Conservation (phyloP, 37 sponge, comb jelly and placozoan genomes). For the Spongia lamella region DNA sequence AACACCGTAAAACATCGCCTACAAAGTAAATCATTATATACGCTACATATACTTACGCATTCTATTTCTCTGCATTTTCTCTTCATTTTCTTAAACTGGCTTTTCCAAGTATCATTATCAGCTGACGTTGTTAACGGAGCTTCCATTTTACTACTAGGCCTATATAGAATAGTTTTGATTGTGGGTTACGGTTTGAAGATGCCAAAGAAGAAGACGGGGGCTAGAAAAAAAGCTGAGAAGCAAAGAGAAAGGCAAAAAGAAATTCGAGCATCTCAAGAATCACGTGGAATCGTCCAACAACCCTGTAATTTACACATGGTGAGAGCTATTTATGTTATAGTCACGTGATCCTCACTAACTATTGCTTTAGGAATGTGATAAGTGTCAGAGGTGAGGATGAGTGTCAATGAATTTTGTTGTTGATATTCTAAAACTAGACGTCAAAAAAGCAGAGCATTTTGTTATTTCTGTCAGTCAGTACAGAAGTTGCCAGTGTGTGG, state of each 20-base stretch:
- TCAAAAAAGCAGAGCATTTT: slow-evolving; percentile 97
- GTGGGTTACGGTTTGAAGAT: slow-evolving; percentile 32
- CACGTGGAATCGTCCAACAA: slow-evolving; percentile 45
- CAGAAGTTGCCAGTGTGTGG: slow-evolving; percentile 91
- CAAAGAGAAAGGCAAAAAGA: slow-evolving; percentile 82
- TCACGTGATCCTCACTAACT: background rate
- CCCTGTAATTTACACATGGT: slow-evolving; percentile 84
- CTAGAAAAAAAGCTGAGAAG: slow-evolving; percentile 94
- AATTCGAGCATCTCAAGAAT: slow-evolving; percentile 60
- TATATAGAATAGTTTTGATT: background rate
- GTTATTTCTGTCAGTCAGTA: slow-evolving; percentile 89
- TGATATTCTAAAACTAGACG: slow-evolving; percentile 26
- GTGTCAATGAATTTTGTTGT: no score
- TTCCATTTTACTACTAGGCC: background rate
- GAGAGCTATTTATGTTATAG: background rate
- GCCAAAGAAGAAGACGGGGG: slow-evolving; percentile 98
- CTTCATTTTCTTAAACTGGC: slow-evolving; percentile 45
- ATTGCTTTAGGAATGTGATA: slow-evolving; percentile 82
- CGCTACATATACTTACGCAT: slow-evolving; percentile 54
- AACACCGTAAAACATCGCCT: no score
- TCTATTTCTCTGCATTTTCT: slow-evolving; percentile 69
- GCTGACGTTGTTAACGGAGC: background rate
- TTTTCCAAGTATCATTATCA: slow-evolving; percentile 31
- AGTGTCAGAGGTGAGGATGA: slow-evolving; percentile 79
- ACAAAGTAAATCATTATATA: no score